A percentile compares a stretch with the other conserved stretches of the same genome.
phyloP scores from a whole-genome alignment of 1,140 invertebrate genomes.

The Diorhabda sublineata region DNA sequence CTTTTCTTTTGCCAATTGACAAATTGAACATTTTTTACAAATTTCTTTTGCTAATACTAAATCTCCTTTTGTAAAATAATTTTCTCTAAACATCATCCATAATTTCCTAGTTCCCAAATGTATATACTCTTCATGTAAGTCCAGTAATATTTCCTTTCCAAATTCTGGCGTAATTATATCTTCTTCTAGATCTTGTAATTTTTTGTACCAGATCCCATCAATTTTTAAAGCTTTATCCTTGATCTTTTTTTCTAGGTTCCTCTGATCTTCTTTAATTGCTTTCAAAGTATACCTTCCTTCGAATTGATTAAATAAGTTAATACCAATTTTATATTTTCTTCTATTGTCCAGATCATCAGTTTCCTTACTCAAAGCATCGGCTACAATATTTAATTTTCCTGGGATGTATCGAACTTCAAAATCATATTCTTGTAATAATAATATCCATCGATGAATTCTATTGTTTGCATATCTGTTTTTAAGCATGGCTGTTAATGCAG shows the following conservation, averaged over 20 bases:
- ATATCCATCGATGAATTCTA: neutral
- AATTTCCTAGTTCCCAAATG: no score
- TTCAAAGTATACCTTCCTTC: neutral
- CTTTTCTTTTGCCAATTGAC: no score
- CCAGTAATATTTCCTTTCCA: no score
- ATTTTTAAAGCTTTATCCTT: neutral
- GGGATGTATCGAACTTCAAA: slow-evolving; percentile 3
- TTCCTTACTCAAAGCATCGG: neutral
- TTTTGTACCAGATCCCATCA: no score
- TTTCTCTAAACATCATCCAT: no score
- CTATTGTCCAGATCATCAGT: no score
- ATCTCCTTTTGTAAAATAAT: no score
- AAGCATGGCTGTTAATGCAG: neutral
- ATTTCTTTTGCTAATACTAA: no score
- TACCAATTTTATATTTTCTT: neutral
- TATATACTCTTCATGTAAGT: no score
- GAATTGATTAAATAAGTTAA: neutral
- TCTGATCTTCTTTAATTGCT: neutral
- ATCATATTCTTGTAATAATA: slow-evolving; percentile 1
- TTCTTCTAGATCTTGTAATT: no score
- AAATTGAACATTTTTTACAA: no score
- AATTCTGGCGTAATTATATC: no score
- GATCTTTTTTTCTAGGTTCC: neutral
- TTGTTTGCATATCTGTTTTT: neutral
- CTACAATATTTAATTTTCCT: neutral